These are phyloP conservation scores for Clarias magur DNA, from an alignment of 2,113 vertebrate genomes.

Conservation along the genomic window DNA sequence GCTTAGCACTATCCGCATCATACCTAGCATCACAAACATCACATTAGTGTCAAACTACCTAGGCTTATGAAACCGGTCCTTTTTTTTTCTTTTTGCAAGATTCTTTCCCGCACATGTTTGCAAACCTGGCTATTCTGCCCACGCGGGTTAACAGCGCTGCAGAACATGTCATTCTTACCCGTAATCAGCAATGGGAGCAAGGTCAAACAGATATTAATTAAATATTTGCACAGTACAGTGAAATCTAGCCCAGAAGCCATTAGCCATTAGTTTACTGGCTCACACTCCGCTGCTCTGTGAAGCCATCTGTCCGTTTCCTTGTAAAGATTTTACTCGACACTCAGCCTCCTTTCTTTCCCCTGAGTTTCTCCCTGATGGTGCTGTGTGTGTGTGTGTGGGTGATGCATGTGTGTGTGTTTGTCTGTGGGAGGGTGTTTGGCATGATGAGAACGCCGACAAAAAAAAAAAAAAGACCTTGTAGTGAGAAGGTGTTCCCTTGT, in stretches of 20 bases:
- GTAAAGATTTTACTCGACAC: constrained; percentile 9
- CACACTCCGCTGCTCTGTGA: neutral
- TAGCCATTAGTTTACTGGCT: constrained; percentile 17
- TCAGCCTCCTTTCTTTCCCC: neutral
- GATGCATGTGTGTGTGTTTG: neutral
- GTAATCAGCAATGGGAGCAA: neutral
- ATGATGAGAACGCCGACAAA: neutral
- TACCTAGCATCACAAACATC: neutral
- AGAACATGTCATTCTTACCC: neutral
- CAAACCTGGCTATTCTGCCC: neutral
- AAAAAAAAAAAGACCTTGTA: neutral
- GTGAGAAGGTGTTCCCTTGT: neutral
- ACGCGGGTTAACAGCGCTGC: neutral
- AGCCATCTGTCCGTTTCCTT: constrained; percentile 20
- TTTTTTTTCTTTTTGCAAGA: neutral
- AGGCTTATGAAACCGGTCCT: neutral
- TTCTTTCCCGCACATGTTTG: neutral
- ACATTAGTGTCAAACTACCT: neutral
- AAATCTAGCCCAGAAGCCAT: constrained; percentile 3
- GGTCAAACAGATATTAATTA: neutral
- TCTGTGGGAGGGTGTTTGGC: neutral
- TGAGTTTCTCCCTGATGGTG: neutral
- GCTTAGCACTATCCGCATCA: neutral
- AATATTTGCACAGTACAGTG: neutral
- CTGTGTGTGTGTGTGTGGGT: constrained; percentile 34